Percentiles rank a stretch among this genome's conserved stretches.
These are phyloP conservation scores for Salarias fasciatus DNA, from an alignment of 2,797 vertebrate species.

Conservation along the genomic window DNA sequence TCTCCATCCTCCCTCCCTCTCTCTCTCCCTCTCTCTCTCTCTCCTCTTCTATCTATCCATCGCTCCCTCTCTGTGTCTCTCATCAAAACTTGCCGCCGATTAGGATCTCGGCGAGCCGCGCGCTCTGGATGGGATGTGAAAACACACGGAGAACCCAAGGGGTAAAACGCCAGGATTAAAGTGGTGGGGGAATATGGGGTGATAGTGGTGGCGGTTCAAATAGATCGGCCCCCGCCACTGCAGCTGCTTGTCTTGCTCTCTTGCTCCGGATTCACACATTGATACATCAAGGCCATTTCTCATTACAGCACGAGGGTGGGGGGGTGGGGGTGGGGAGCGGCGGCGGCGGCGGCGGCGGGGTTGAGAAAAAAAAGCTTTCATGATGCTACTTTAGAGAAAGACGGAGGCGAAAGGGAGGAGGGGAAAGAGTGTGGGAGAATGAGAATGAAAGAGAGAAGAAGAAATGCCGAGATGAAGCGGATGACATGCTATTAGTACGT, in stretches of 20 bases:
- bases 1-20: constrained; percentile 44
- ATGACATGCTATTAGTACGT: constrained; percentile 50
- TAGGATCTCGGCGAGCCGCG: constrained; percentile 72
- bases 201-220: constrained; percentile 70
- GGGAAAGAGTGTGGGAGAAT: constrained; percentile 54
- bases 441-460: constrained; percentile 46
- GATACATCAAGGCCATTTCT: constrained; percentile 81
- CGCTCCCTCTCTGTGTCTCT: constrained; percentile 53
- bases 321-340: no score
- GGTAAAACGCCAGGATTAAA: constrained; percentile 79
- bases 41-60: constrained; percentile 55
- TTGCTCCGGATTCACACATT: constrained; percentile 67
- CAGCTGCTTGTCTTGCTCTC: constrained; percentile 58
- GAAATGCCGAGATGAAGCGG: constrained; percentile 53
- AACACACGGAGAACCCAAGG: constrained; percentile 76
- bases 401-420: constrained; percentile 35
- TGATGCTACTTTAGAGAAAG: constrained; percentile 64
- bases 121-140: constrained; percentile 74
- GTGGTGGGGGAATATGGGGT: constrained; percentile 63
- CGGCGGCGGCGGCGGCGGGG: neutral
- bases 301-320: constrained; percentile 64
- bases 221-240: constrained; percentile 60
- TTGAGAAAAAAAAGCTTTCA: constrained; percentile 61
- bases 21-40: constrained; percentile 28
- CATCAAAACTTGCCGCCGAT: constrained; percentile 79